Conservation (phyloP, 1,140 invertebrate genomes). For the Ridgeia piscesae region DNA sequence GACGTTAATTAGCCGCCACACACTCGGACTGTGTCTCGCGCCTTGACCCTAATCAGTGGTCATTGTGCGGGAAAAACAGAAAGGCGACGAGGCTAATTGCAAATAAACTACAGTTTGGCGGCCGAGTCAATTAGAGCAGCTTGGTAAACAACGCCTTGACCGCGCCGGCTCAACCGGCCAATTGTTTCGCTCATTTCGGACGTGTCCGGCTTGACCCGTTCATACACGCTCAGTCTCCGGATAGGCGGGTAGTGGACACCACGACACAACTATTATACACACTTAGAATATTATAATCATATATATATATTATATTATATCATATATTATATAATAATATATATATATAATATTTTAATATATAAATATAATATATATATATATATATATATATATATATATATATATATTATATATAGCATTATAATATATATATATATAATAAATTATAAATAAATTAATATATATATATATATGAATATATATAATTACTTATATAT, state of each 20-base stretch:
- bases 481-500: background rate
- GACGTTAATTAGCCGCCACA: background rate
- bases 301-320: constrained; percentile 16
- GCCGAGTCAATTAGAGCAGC: background rate
- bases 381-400: background rate
- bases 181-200: background rate
- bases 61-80: background rate
- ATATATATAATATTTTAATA: background rate
- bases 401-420: background rate
- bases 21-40: background rate
- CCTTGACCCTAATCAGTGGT: background rate
- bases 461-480: background rate
- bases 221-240: background rate
- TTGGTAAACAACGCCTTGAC: background rate
- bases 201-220: background rate
- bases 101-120: background rate
- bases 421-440: no score
- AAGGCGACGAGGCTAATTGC: background rate
- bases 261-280: background rate
- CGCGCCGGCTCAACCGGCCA: background rate
- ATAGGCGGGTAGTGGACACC: background rate
- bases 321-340: background rate
- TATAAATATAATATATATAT: background rate
- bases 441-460: background rate
- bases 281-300: background rate